phyloP scores from a whole-genome alignment of 23 tunicate species.

The Phallusia fumigata region DNA sequence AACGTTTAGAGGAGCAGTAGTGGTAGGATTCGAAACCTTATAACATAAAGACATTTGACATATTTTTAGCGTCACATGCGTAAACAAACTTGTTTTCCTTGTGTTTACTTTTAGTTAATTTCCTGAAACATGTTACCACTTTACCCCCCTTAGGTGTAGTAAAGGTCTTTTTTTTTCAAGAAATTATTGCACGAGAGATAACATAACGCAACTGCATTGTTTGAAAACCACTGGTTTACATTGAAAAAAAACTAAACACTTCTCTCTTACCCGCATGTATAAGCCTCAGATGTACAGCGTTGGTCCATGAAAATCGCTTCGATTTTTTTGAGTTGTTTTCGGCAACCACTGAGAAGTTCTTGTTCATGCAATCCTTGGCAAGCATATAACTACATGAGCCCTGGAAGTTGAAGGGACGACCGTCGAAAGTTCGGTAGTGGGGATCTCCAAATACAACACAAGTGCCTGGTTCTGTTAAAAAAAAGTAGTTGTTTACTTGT shows the following conservation, averaged over 20 bases:
- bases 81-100: too few relatives aligned
- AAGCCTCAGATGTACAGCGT: conserved; percentile 45
- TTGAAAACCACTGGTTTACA: neutral
- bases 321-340: conserved; percentile 80
- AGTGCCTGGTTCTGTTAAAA: conserved; percentile 64
- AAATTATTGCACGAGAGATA: too few relatives aligned
- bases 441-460: conserved; percentile 96
- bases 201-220: neutral
- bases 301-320: conserved; percentile 76
- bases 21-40: too few relatives aligned
- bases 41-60: too few relatives aligned
- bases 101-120: too few relatives aligned
- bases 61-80: too few relatives aligned
- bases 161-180: neutral
- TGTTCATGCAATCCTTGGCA: conserved; percentile 55
- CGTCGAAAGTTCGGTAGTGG: conserved; percentile 90
- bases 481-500: too few relatives aligned
- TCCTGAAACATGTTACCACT: too few relatives aligned
- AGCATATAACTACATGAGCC: conserved; percentile 84
- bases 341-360: conserved; percentile 54
- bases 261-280: conserved; percentile 21
- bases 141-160: neutral
- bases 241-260: neutral
- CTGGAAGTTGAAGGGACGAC: conserved; percentile 78
- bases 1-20: too few relatives aligned